Base-by-base conservation (phyloP, 2,888 invertebrate genomes). In the Lithophane leautieri region DNA sequence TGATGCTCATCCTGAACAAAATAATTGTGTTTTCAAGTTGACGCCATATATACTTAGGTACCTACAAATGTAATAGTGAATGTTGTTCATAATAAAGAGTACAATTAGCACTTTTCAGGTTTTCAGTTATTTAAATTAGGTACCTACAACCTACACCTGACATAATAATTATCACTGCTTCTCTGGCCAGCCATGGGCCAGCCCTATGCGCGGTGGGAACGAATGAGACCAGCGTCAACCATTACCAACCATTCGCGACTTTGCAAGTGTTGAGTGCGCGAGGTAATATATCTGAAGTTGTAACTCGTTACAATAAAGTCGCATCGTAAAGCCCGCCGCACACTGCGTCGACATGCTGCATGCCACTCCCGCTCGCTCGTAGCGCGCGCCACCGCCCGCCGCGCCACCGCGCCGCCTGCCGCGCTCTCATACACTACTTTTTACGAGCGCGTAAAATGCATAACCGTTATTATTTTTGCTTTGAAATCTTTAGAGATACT, bases 371-470 rank as follows among this genome's bases (percentile, higher is more conserved):
- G 47, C 47, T 3, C 56, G 28, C 50, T 19, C 47, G 19, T 4
- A 34, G 2, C 34, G 34, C 34, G 34, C 34, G 34, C 3, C 34
- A 4, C 34, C 34, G 2, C n/a, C 4, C 34, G 34, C 34, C 3
- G 34, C 34, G 34, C 34, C 34, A 2, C n/a, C 4, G 34, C 66
- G 12, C 8, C n/a, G 19, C 4, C 62, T n/a, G 14, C 12, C 22
- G 16, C 67, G 22, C 19, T 50, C 12, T 16, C 52, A 16, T 58
- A 54, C 60, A 68, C 63, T 72, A 52, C 19, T 63, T 66, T 67
- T 70, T 81, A 83, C 50, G 67, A 56, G 65, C 66, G 16, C 73
- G 11, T 78, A 65, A 62, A 84, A 71, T 62, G 69, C 65, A 69
- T 25, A 66, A 52, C 66, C 47, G 34, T 70, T 76, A 74, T 77